Base-by-base conservation (phyloP, 2,113 vertebrate species). In the Trematocara marginatum region DNA sequence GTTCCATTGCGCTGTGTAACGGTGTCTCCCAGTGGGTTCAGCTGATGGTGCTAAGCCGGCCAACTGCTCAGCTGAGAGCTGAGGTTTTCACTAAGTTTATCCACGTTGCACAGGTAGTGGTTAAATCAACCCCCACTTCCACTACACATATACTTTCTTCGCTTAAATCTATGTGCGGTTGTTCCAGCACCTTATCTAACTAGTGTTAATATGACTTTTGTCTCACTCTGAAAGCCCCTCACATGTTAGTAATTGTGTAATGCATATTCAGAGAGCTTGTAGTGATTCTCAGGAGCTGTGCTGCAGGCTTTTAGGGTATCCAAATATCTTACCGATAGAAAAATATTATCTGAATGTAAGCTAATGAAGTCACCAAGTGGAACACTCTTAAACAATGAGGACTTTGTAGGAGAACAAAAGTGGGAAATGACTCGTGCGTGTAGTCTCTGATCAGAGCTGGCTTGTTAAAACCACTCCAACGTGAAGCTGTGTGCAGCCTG, bases 41-140 rank as follows among this genome's bases (percentile, higher is more conserved):
- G 57, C 95, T 99, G 31, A 99, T 99, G 98, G 98, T 99, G 90
- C 96, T 99, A 86, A 99, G 98, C 91, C 96, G 98, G 82, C 98
- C 98, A 34, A 99, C 98, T 1, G 97, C 98, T 5, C 98, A 99
- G 93, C 97, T 99, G 83, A 96, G 98, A 82, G 98, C 98, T 13
- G 97, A 99, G 93, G 98, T 99, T 92, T 99, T 99, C 95, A 97
- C 97, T 92, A 99, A 99, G 93, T 99, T 99, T 87, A 98, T 99
- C 93, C 97, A 97, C 11, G 98, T 99, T 83, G 98, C 98, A 29
- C 96, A 99, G 97, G 98, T 99, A 93, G 66, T 57, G 83, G 83
- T 86, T 91, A 34, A 49, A 82, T 53, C 79, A 54, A 29, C 78
- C 26, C 52, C 26, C 76, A 45, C 31, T 61, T 6, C 13, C 9